Percentiles rank a stretch among this genome's conserved stretches.
phyloP scores from a whole-genome alignment of 1,140 invertebrate genomes.

The Ceratina australensis region DNA sequence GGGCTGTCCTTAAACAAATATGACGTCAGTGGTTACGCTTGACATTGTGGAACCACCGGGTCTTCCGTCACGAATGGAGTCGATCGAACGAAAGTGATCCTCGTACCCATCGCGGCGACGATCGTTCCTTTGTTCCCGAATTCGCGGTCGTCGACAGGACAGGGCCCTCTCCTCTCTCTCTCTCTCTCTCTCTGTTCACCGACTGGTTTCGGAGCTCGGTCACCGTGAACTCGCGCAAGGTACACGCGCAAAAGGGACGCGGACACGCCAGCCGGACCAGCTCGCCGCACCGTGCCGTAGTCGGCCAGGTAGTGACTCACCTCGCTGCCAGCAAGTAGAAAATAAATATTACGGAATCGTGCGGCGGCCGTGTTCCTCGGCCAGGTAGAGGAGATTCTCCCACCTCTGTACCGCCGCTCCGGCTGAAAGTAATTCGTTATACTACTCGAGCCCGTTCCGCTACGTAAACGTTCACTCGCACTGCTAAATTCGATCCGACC shows the following conservation, averaged over 20 bases:
- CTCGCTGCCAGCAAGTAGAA: slow-evolving; percentile 54
- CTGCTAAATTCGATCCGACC: slow-evolving; percentile 22
- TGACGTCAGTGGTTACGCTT: background rate
- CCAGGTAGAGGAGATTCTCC: slow-evolving; percentile 46
- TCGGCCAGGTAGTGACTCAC: slow-evolving; percentile 70
- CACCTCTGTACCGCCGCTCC: slow-evolving; percentile 27
- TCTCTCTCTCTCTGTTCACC: background rate
- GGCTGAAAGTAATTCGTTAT: slow-evolving; percentile 60
- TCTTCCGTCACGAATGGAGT: background rate
- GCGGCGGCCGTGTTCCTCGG: slow-evolving; percentile 50
- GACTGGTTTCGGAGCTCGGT: slow-evolving; percentile 11
- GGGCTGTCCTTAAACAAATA: slow-evolving; percentile 5
- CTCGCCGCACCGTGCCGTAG: slow-evolving; percentile 50
- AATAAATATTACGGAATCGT: slow-evolving; percentile 74
- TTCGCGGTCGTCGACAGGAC: background rate
- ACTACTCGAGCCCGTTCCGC: slow-evolving; percentile 10
- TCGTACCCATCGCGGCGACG: background rate
- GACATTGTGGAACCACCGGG: background rate
- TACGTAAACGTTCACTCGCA: slow-evolving; percentile 34
- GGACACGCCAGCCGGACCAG: slow-evolving; percentile 51
- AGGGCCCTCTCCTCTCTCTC: too few relatives aligned
- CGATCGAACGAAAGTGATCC: background rate
- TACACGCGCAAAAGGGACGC: slow-evolving; percentile 21
- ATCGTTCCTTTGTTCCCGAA: background rate
- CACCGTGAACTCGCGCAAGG: slow-evolving; percentile 10